Percentiles rank a stretch among this genome's conserved stretches.
phyloP scores from a whole-genome alignment of 37 sponge, comb jelly and placozoan genomes.

The Theonella swinhoei region DNA sequence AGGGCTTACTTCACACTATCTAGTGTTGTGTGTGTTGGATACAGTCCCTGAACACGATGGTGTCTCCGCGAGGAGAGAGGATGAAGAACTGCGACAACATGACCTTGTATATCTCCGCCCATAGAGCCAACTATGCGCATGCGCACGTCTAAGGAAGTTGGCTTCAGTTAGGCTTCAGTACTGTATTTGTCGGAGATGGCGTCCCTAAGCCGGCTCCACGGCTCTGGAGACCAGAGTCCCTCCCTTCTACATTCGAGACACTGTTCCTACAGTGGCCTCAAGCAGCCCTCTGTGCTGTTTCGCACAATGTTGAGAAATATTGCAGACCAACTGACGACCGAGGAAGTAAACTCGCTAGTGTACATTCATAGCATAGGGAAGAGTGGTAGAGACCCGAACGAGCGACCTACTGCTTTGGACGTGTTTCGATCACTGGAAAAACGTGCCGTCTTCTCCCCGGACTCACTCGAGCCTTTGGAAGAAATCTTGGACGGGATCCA shows the following conservation, averaged over 20 bases:
- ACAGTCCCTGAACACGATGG: constrained; percentile 92
- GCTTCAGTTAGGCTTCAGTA: too few species aligned
- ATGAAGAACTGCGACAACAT: constrained; percentile 97
- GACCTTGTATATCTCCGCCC: not conserved
- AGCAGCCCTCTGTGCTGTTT: not conserved
- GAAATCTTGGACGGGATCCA: not conserved
- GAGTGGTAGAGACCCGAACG: not conserved
- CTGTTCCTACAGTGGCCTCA: too few species aligned
- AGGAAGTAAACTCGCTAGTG: not conserved
- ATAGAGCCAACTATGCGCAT: not conserved
- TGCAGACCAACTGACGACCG: not conserved
- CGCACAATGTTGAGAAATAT: not conserved
- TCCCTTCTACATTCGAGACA: too few species aligned
- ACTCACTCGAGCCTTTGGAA: not conserved
- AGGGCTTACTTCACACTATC: too few species aligned
- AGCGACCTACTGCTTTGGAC: not conserved
- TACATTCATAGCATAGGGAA: not conserved
- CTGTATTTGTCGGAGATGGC: too few species aligned
- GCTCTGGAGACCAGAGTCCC: too few species aligned
- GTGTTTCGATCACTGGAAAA: not conserved
- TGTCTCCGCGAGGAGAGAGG: constrained; percentile 91
- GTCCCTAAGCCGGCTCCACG: too few species aligned
- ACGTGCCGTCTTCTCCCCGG: not conserved
- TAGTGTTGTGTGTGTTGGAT: too few species aligned
- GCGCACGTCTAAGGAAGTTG: not conserved